These are phyloP conservation scores for Pedetes capensis DNA, from an alignment of 2,113 vertebrate species.

Conservation along the genomic window DNA sequence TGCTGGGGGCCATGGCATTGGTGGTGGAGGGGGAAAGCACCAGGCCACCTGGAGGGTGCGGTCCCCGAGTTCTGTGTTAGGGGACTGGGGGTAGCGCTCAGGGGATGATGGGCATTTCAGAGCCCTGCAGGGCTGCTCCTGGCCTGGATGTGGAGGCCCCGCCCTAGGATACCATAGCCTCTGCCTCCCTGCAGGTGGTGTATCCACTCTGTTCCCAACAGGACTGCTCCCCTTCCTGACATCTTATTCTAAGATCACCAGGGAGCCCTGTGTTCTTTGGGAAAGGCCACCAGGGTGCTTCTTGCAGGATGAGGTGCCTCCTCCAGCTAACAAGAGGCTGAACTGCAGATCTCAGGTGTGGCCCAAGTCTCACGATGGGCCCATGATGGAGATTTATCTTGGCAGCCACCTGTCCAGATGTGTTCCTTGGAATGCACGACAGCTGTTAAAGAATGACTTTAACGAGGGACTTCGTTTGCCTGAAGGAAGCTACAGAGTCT, in stretches of 20 bases:
- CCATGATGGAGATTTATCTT: conserved; percentile 11
- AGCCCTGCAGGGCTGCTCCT: neutral
- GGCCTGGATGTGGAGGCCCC: no score
- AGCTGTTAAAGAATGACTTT: conserved; percentile 47
- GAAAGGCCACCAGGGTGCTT: neutral
- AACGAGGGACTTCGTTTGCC: conserved; percentile 11
- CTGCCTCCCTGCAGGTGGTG: fast-evolving
- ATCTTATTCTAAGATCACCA: neutral
- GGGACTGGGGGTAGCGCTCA: no score
- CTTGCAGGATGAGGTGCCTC: neutral
- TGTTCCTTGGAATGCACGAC: conserved; percentile 10
- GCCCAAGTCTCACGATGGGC: neutral
- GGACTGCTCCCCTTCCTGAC: neutral
- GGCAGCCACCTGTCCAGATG: conserved; percentile 47
- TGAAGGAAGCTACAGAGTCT: conserved; percentile 38
- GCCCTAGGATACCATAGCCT: neutral
- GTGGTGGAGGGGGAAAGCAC: neutral
- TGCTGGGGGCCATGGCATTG: neutral
- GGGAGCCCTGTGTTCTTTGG: neutral
- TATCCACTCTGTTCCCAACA: neutral
- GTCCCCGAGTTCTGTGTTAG: no score
- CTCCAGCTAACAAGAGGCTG: neutral
- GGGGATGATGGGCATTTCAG: neutral
- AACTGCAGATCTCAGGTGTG: conserved; percentile 6
- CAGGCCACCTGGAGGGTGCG: no score